Conservation (phyloP, 2,797 vertebrate genomes). For the Alectoris magna region DNA sequence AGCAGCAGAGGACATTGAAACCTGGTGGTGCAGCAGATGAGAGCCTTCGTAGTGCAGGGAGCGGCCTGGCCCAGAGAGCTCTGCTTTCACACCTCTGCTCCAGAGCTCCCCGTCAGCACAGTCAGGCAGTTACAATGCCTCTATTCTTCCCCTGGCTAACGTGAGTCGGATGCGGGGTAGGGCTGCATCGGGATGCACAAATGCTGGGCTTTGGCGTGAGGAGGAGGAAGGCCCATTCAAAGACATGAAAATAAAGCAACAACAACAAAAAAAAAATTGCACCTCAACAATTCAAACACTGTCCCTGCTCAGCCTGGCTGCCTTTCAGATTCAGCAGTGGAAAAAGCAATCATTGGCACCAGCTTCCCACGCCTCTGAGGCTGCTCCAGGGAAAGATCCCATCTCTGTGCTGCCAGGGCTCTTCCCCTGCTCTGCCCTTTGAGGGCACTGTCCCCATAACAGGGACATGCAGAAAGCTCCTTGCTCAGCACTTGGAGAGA, state of each 20-base stretch:
- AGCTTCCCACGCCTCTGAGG: not conserved
- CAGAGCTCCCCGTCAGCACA: not conserved
- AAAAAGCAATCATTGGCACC: conserved; percentile 6
- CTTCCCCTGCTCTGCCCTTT: not conserved
- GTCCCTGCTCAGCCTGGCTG: not conserved
- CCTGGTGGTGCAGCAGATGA: conserved; percentile 19
- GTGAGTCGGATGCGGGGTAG: not conserved
- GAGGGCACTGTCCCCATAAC: not conserved
- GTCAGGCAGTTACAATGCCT: not conserved
- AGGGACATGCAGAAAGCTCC: not conserved
- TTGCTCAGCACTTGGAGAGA: not conserved
- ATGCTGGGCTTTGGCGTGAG: not conserved
- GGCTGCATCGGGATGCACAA: conserved; percentile 8
- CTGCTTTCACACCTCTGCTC: conserved; percentile 27
- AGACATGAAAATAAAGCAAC: conserved; percentile 27
- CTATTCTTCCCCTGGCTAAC: conserved; percentile 25
- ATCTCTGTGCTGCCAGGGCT: not conserved
- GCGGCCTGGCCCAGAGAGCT: not conserved
- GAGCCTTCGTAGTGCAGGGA: not conserved
- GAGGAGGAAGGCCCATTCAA: not conserved
- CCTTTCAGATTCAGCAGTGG: not conserved
- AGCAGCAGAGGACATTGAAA: conserved; percentile 19
- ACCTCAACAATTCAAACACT: not conserved
- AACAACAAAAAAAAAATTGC: not conserved
- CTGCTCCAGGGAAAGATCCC: not conserved